Conservation (phyloP, 2,113 vertebrate species). For the Otolemur garnettii region DNA sequence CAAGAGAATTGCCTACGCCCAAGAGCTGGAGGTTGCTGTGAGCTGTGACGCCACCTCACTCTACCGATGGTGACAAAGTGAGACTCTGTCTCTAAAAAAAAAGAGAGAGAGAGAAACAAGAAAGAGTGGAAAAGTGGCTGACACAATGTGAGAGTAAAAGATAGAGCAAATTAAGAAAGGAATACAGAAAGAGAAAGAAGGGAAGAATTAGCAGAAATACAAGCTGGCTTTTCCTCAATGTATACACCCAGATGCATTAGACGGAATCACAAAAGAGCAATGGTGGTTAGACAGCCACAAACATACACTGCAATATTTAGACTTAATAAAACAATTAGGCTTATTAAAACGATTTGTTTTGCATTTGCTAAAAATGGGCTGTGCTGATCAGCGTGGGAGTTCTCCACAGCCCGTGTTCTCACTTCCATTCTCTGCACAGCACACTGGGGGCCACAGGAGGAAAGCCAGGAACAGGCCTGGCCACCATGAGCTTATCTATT, state of each 20-base stretch:
- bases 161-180: not conserved
- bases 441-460: accelerated
- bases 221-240: not conserved
- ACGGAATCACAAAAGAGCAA: not conserved
- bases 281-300: not conserved
- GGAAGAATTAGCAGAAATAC: not conserved
- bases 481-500: not conserved
- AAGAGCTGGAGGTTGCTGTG: no score
- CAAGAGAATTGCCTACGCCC: no score
- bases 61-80: no score
- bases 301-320: no score
- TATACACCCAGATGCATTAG: not conserved
- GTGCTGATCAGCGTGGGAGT: not conserved
- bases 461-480: not conserved
- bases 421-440: not conserved
- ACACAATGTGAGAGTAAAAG: not conserved
- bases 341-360: not conserved
- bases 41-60: no score
- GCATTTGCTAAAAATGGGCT: not conserved
- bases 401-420: not conserved
- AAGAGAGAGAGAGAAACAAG: not conserved
- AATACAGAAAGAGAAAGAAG: not conserved
- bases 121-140: no score
- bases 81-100: no score
- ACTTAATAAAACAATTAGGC: not conserved